These are phyloP conservation scores for Seriola aureovittata DNA, from an alignment of 2,113 vertebrate genomes.

Conservation along the genomic window DNA sequence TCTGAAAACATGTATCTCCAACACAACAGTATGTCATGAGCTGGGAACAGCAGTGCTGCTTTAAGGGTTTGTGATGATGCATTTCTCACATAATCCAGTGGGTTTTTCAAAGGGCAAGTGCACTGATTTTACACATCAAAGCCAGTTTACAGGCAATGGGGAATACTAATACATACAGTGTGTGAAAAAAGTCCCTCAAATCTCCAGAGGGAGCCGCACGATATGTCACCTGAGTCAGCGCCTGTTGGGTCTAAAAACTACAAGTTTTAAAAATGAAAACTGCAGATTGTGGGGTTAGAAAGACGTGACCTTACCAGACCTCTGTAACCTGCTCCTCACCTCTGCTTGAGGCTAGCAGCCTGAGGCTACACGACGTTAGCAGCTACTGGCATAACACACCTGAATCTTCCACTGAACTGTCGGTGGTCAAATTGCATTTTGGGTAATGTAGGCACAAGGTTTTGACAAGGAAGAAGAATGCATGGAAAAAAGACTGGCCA, in stretches of 20 bases:
- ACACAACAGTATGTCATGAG: constrained; percentile 13
- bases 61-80: not conserved
- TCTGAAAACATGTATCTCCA: constrained; percentile 2
- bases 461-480: no score
- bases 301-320: not conserved
- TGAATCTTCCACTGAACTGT: not conserved
- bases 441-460: not conserved
- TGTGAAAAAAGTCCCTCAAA: not conserved
- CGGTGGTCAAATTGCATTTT: not conserved
- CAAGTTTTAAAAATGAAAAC: no score
- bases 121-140: constrained; percentile 5
- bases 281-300: no score
- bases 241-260: no score
- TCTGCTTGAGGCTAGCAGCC: not conserved
- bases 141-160: not conserved
- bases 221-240: not conserved
- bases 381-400: not conserved
- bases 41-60: constrained; percentile 8
- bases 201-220: not conserved
- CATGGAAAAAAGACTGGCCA: no score
- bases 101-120: not conserved
- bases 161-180: not conserved
- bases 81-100: not conserved
- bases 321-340: constrained; percentile 1
- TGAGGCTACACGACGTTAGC: not conserved